Evolutionary conservation across 2,797 vertebrate genomes (phyloP).

Genomic region (Notolabrus celidotus): DNA sequence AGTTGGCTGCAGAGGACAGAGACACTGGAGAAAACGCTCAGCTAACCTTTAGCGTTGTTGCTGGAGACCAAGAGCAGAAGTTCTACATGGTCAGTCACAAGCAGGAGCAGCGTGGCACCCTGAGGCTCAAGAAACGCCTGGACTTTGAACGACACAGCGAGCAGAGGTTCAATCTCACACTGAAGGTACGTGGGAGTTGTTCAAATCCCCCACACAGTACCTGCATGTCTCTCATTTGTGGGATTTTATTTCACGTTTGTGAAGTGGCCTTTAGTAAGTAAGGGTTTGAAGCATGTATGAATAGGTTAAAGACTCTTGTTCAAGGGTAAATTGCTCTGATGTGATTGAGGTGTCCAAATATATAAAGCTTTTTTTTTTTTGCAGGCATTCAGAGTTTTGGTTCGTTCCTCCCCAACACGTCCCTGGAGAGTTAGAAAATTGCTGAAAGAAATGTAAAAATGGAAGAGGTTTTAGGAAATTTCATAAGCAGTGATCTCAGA

Average conservation of each 20-base stretch:
- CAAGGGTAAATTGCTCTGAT: background rate
- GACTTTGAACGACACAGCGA: slow-evolving; percentile 91
- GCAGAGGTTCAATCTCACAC: slow-evolving; percentile 90
- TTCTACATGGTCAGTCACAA: slow-evolving; percentile 89
- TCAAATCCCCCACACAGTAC: background rate
- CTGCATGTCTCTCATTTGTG: slow-evolving; percentile 18
- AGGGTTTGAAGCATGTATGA: background rate
- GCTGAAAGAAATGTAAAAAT: slow-evolving; percentile 10
- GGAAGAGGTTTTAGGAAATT: background rate
- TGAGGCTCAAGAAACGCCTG: slow-evolving; percentile 89
- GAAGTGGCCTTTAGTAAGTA: background rate
- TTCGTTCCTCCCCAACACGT: background rate
- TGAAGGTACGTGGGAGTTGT: slow-evolving; percentile 72
- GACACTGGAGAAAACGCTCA: slow-evolving; percentile 89
- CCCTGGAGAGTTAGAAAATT: background rate
- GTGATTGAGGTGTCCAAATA: slow-evolving; percentile 14
- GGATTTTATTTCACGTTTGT: slow-evolving; percentile 12
- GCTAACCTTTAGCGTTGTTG: slow-evolving; percentile 88
- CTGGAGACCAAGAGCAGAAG: slow-evolving; percentile 91
- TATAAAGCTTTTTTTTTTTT: background rate
- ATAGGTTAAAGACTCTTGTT: background rate
- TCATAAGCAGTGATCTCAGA: background rate
- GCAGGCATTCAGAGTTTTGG: background rate
- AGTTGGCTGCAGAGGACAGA: slow-evolving; percentile 86
- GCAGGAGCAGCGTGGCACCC: slow-evolving; percentile 85